Base-by-base conservation (phyloP, 2,888 invertebrate genomes). In the Pseudococcus jackbeardsleyi region DNA sequence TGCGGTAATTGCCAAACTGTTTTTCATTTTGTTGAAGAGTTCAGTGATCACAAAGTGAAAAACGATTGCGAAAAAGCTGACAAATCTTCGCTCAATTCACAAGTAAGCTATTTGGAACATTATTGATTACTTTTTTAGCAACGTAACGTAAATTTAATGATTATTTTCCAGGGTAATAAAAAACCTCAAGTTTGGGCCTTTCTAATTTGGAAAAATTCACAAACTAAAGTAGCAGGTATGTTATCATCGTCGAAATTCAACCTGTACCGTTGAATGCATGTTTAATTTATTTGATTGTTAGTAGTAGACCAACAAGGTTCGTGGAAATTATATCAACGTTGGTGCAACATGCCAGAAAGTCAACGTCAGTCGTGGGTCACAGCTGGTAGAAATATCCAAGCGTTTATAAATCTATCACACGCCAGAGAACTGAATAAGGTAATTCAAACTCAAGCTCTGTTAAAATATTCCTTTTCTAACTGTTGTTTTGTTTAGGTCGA, bases 141-240 rank as follows among this genome's bases (percentile, higher is more conserved):
- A 0, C 22, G 4, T 7, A 9, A 64, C 22, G 9, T 22, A 86
- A 42, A 12, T 85, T 26, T 59, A 59, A 46, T 26, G 77, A 84
- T 72, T 87, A 39, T 50, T 79, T 85, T 68, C 77, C 92, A 95
- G 94, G 96, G 96, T 91, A 94, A 94, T 89, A 96, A 88, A 19
- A 88, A 96, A 91, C 95, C 96, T 11, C 95, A 96, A 92, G 95
- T 96, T 12, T 96, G 96, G 96, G 96, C 96, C 64, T 96, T 96
- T 91, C 92, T 96, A 6, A 91, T 96, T 72, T 96, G 96, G 96
- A 96, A 96, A 91, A 90, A 90, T 88, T 90, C 90, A 33, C 90
- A 90, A 89, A 85, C 89, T n/a, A 90, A 90, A 90, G 84, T 89
- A 22, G 86, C 88, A 59, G 89, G 90, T 79, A 85, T 9, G 72